Conservation (phyloP, 2,888 invertebrate species). For the Nemurella pictetii region DNA sequence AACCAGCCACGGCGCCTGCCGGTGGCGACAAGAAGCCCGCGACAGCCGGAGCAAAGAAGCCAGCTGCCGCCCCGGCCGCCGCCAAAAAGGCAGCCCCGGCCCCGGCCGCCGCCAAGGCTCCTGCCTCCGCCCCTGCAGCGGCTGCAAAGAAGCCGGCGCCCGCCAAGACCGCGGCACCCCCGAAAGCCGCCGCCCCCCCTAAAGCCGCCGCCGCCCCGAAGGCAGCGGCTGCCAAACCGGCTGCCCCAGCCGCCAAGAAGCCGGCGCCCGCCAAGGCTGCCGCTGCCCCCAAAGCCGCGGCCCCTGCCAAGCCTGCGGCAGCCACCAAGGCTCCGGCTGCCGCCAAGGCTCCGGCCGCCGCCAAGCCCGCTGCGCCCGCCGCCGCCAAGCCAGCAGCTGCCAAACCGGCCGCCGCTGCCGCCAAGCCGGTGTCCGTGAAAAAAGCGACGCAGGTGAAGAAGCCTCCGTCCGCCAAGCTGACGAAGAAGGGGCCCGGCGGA, state of each 20-base stretch:
- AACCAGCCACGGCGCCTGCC: constrained; percentile 15
- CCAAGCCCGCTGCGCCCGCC: constrained; percentile 5
- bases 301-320: not conserved
- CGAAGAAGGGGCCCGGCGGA: constrained; percentile 3
- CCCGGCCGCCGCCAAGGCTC: constrained; percentile 2
- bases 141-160: constrained; percentile 19
- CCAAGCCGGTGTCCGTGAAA: constrained; percentile 10
- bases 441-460: not conserved
- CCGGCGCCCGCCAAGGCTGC: not conserved
- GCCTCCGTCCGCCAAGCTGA: not conserved
- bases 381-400: constrained; percentile 21
- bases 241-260: constrained; percentile 11
- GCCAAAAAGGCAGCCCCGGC: constrained; percentile 9
- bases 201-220: not conserved
- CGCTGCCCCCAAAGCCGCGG: not conserved
- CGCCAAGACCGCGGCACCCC: not conserved
- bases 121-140: constrained; percentile 4
- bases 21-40: constrained; percentile 8
- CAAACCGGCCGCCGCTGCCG: constrained; percentile 1
- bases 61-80: not conserved
- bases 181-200: not conserved
- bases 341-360: constrained; percentile 18
- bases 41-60: not conserved
- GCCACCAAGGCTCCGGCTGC: not conserved
- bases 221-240: constrained; percentile 9